Evolutionary conservation across 2,797 vertebrate genomes (phyloP), one percentile per base, ranked within the genome.

Genomic region (Echeneis naucrates): DNA sequence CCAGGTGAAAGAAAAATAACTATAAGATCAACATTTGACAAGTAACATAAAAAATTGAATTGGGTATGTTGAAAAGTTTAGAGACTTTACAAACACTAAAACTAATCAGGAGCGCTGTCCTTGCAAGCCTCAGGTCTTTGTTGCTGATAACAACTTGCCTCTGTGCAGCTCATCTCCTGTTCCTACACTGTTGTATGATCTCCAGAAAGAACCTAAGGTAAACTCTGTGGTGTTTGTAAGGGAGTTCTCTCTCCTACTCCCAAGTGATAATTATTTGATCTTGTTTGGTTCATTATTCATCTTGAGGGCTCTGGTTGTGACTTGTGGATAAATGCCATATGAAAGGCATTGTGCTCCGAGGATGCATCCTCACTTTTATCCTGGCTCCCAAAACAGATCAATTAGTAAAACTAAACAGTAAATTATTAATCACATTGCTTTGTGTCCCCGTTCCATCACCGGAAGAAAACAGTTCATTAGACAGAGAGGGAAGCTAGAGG

Each of bases 351-450:
- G 91, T 87, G 90, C 87, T 58, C 90, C 60, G 70, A 92, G 83
- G 90, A 93, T 87, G 92, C 91, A 92, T 91, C 90, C 89, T 78
- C 76, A 88, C 93, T 94, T 94, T 94, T 90, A 95, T 94, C 92
- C 91, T 40, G 62, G 68, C 90, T 95, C 93, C 94, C 94, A 90
- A 91, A 94, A 94, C 94, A 94, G 92, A 94, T 94, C 93, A 94
- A 94, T 94, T 95, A 94, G 92, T 95, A 91, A 94, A 94, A 94
- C 92, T 91, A 93, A 94, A 95, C 93, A 94, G 92, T 94, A 93
- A 95, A 94, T 95, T 93, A 94, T 94, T 95, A 93, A 95, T 94
- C 77, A 67, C 88, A 33, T 93, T 94, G 93, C 94, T 94, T 94
- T 93, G 92, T 94, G 91, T 93, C 90, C 91, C 83, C 66, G 91